Conservation (phyloP, 2,888 invertebrate genomes). For the Luffia ferchaultella region DNA sequence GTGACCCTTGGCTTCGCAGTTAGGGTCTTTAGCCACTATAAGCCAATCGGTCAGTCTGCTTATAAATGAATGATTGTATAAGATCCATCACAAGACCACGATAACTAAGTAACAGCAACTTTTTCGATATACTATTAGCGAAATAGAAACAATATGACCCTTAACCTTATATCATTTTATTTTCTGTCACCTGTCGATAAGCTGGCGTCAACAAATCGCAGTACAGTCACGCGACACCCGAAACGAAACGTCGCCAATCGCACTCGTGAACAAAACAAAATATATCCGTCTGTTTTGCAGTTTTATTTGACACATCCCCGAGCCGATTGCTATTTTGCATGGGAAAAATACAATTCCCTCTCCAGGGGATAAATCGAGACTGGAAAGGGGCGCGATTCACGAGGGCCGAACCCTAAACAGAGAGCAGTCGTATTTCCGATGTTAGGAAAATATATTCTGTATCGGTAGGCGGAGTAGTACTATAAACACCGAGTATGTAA, state of each 20-base stretch:
- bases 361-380: not conserved
- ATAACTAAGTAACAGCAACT: not conserved
- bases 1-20: too few species aligned
- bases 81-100: not conserved
- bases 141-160: too few species aligned
- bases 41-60: too few species aligned
- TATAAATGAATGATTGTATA: too few species aligned
- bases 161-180: not conserved
- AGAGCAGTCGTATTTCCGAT: not conserved
- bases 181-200: not conserved
- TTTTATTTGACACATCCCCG: not conserved
- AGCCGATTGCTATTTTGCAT: not conserved
- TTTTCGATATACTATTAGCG: not conserved
- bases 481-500: not conserved
- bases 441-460: not conserved
- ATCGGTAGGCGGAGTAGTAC: not conserved
- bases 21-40: too few species aligned
- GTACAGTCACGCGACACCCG: not conserved
- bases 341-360: not conserved
- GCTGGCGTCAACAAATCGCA: not conserved
- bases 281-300: not conserved
- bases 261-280: not conserved
- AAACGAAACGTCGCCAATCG: not conserved
- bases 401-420: too few species aligned
- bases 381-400: not conserved